phyloP scores from a whole-genome alignment of 2,888 invertebrate species.

The Oligia strigilis region DNA sequence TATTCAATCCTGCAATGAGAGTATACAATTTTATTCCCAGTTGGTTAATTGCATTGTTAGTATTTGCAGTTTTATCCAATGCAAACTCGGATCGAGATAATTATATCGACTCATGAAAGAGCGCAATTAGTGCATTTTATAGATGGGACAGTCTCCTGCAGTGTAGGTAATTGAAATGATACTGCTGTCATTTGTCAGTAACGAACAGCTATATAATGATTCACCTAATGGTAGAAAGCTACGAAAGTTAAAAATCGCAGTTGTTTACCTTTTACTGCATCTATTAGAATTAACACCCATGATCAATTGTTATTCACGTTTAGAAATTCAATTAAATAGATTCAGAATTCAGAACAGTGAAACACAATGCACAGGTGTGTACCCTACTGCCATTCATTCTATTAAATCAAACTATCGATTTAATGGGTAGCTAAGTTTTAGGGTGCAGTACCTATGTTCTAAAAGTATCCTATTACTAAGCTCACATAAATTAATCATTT shows the following conservation, averaged over 20 bases:
- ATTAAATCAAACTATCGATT: background rate
- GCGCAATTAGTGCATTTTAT: conserved; percentile 9
- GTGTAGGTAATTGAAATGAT: background rate
- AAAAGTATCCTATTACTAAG: conserved; percentile 16
- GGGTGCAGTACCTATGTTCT: conserved; percentile 3
- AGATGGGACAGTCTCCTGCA: background rate
- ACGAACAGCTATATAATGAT: background rate
- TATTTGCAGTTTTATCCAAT: background rate
- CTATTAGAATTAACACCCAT: background rate
- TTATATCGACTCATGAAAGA: conserved; percentile 2
- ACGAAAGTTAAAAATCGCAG: background rate
- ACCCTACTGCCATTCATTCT: background rate
- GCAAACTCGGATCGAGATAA: background rate
- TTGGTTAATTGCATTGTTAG: conserved; percentile 31
- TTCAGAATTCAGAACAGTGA: background rate
- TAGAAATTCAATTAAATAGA: background rate
- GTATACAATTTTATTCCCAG: conserved; percentile 37
- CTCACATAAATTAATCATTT: conserved; percentile 22
- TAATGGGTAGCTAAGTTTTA: background rate
- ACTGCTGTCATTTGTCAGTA: background rate
- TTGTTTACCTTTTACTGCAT: background rate
- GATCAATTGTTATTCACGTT: conserved; percentile 1
- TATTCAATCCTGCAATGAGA: conserved; percentile 53
- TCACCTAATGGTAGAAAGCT: background rate
- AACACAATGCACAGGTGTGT: background rate